Evolutionary conservation across 2,113 vertebrate genomes (phyloP).

Genomic region (Sprattus sprattus): DNA sequence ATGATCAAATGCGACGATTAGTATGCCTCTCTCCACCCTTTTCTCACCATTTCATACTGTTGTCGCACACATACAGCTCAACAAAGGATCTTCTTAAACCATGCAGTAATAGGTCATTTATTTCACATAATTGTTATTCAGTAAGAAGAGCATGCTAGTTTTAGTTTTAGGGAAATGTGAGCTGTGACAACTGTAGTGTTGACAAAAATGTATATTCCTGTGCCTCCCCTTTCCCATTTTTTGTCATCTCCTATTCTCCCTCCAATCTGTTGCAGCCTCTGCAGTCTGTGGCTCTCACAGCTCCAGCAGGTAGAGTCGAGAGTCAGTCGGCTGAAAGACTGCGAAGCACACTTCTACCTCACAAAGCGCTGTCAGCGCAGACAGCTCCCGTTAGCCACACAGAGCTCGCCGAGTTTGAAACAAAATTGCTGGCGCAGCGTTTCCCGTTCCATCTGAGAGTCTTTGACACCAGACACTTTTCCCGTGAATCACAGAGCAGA

Average conservation of each 20-base stretch:
- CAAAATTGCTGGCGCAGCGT: slow-evolving; percentile 33
- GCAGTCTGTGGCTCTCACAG: background rate
- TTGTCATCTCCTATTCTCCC: background rate
- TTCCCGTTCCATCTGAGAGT: slow-evolving; percentile 12
- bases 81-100: background rate
- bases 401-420: slow-evolving; percentile 32
- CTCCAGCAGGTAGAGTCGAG: slow-evolving; percentile 1
- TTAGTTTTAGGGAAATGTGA: background rate
- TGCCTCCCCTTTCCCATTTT: background rate
- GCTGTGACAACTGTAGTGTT: background rate
- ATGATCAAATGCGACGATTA: background rate
- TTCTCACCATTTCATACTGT: background rate
- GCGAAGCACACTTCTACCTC: slow-evolving; percentile 14
- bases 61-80: background rate
- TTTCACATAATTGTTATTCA: background rate
- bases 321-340: slow-evolving; percentile 1
- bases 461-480: slow-evolving; percentile 8
- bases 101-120: background rate
- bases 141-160: background rate
- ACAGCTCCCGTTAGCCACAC: slow-evolving; percentile 23
- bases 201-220: background rate
- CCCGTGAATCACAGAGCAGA: background rate
- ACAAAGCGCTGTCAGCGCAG: background rate
- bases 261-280: slow-evolving; percentile 1
- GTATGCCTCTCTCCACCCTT: background rate